Evolutionary conservation across 2,888 invertebrate species (phyloP).

Genomic region (Argyresthia goedartella): DNA sequence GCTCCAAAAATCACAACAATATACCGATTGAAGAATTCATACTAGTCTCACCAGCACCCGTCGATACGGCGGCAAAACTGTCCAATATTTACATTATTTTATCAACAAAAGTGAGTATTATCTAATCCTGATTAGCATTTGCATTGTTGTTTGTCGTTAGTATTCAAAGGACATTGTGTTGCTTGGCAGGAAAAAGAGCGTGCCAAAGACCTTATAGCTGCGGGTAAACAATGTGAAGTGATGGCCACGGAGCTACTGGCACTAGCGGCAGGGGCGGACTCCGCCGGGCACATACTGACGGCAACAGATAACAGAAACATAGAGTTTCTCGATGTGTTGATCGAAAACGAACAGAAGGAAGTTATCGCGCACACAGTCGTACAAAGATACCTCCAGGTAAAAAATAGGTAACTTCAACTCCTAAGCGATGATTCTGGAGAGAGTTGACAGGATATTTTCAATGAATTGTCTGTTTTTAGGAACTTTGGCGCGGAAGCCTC

Average conservation of each 20-base stretch:
- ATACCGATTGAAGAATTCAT: conserved; percentile 98
- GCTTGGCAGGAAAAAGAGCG: conserved; percentile 90
- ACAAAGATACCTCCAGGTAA: conserved; percentile 94
- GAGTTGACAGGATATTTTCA: background rate
- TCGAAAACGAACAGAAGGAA: conserved; percentile 99
- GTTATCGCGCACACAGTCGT: conserved; percentile 97
- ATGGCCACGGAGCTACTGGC: conserved; percentile 98
- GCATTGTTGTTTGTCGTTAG: conserved; percentile 11
- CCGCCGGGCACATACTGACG: conserved; percentile 93
- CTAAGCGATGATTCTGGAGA: conserved; percentile 9
- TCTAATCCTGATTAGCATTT: conserved; percentile 2
- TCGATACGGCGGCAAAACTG: conserved; percentile 97
- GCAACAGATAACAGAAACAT: conserved; percentile 95
- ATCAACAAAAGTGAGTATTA: conserved; percentile 80
- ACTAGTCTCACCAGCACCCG: conserved; percentile 98
- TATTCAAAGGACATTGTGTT: conserved; percentile 22
- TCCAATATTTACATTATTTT: conserved; percentile 91
- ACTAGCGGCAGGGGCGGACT: conserved; percentile 93
- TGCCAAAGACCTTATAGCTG: conserved; percentile 95
- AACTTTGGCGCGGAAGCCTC: conserved; percentile 97
- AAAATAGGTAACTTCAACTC: conserved; percentile 69
- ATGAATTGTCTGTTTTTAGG: conserved; percentile 67
- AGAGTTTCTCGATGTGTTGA: conserved; percentile 95
- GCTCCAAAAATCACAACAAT: conserved; percentile 95
- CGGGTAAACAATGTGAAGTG: conserved; percentile 95